Base-by-base conservation (phyloP, 2,797 vertebrate species). In the Malacoraja senta region DNA sequence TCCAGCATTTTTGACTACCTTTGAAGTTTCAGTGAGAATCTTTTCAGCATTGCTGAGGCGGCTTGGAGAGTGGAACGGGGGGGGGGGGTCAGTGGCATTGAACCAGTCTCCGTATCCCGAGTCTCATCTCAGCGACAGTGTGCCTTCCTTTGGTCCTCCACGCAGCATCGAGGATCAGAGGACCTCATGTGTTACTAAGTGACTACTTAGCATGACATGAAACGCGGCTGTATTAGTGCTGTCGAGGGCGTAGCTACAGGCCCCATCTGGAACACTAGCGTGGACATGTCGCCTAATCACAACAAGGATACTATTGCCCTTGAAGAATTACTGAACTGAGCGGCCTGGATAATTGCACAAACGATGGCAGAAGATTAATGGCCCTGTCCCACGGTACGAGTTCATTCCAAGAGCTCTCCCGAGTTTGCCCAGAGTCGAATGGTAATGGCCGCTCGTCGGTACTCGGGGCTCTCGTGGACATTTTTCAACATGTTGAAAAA, bases 111-210 rank as follows among this genome's bases (percentile, higher is more conserved):
- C 53, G 53, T 92, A 76, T 74, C 38, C 71, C 44, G 29, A 92
- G 35, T 8, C 26, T 92, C 44, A 17, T 76, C 38, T 92, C 71
- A 76, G 12, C 53, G 38, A 53, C 71, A 76, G 44, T 53, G 68
- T 17, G 15, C 90, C 8, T 76, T 58, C 63, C 29, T 19, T 38
- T 58, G 90, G 12, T 10, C 84, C 68, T 26, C 0, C 15, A 17
- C 29, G 10, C 4, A 53, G 13, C 53, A 38, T 58, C 38, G 15
- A 58, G 71, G 90, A 58, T 29, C 90, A 76, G 71, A 53, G 90
- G 90, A 58, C 3, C 71, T 92, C 71, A 1, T 76, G 44, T 92
- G 90, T 76, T 92, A 92, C 71, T 53, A 92, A 92, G 90, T 92
- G 68, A 74, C 53, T 92, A 92, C 35, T 76, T 74, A 92, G 90